phyloP scores from a whole-genome alignment of 2,113 vertebrate species.

The Cyanoramphus novaezelandiae region DNA sequence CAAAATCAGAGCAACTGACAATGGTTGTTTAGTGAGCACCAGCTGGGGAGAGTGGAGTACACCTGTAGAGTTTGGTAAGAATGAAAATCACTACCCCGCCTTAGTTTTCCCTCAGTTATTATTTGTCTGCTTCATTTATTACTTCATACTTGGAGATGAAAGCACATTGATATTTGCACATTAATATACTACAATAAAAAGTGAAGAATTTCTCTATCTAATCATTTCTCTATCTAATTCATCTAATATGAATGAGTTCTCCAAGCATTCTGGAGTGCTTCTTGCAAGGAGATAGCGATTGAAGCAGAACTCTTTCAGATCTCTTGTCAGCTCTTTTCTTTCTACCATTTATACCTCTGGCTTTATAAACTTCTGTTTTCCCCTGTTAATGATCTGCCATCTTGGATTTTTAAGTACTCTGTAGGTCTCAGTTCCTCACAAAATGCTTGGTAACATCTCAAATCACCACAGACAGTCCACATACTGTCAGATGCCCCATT shows the following conservation, averaged over 20 bases:
- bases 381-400: background rate
- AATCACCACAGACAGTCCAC: fast-evolving
- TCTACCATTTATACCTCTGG: background rate
- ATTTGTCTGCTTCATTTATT: background rate
- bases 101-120: background rate
- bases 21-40: background rate
- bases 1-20: slow-evolving; percentile 47
- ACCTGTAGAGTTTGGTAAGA: slow-evolving; percentile 55
- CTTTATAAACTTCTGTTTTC: background rate
- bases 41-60: slow-evolving; percentile 58
- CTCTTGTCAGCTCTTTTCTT: background rate
- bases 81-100: background rate
- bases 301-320: background rate
- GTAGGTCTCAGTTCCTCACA: background rate
- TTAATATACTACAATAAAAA: background rate
- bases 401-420: background rate
- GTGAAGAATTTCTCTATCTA: fast-evolving
- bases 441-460: background rate
- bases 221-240: background rate
- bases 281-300: background rate
- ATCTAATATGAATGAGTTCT: background rate
- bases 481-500: fast-evolving
- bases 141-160: background rate
- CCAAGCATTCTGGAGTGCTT: background rate
- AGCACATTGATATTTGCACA: background rate